Conservation (phyloP, 2,113 vertebrate species). For the Menidia beryllina region DNA sequence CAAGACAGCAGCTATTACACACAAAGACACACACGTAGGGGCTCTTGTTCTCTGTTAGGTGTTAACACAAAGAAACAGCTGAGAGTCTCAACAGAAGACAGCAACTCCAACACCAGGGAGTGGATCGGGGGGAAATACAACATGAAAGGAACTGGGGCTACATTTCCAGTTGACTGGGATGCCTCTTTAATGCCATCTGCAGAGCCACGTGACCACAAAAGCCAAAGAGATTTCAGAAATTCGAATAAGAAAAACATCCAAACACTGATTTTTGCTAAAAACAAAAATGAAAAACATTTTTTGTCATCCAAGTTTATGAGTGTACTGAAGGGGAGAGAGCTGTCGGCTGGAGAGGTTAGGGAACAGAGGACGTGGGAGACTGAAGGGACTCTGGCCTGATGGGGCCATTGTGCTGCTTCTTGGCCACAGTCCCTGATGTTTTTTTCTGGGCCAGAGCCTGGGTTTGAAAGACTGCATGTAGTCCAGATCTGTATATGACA, state of each 20-base stretch:
- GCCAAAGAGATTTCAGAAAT: background rate
- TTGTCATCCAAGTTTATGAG: slow-evolving; percentile 29
- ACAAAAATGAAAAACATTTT: background rate
- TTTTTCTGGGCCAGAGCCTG: slow-evolving; percentile 30
- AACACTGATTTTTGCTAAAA: background rate
- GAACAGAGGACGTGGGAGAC: slow-evolving; percentile 53
- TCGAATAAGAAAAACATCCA: background rate
- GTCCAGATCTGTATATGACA: slow-evolving; percentile 25
- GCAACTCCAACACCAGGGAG: slow-evolving; percentile 31
- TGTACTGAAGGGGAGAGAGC: slow-evolving; percentile 17
- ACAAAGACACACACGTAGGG: background rate
- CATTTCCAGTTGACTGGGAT: background rate
- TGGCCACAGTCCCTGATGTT: slow-evolving; percentile 52
- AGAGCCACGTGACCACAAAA: background rate
- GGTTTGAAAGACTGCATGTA: slow-evolving; percentile 23
- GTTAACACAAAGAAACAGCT: slow-evolving; percentile 75
- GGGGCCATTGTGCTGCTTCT: too few species aligned
- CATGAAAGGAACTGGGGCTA: background rate
- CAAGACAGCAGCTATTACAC: slow-evolving; percentile 47
- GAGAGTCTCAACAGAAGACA: slow-evolving; percentile 63
- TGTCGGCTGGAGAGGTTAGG: slow-evolving; percentile 39
- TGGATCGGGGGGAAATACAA: slow-evolving; percentile 1
- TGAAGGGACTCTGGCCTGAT: slow-evolving; percentile 52
- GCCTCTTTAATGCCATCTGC: background rate
- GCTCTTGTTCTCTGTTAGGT: slow-evolving; percentile 49